phyloP scores from a whole-genome alignment of 1,140 invertebrate genomes.

The Solenopsis invicta region DNA sequence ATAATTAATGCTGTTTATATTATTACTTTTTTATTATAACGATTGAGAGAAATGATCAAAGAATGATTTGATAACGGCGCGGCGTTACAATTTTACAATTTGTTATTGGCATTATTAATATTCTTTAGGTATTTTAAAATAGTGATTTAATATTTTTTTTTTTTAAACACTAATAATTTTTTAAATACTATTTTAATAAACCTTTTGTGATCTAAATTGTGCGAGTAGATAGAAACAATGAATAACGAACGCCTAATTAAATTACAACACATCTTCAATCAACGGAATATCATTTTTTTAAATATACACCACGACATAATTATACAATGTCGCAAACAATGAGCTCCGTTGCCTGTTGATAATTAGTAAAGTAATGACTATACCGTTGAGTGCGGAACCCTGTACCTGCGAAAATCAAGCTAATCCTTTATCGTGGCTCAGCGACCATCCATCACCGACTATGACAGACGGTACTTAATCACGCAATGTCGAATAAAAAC shows the following conservation, averaged over 20 bases:
- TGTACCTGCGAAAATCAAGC: slow-evolving; percentile 69
- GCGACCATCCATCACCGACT: slow-evolving; percentile 64
- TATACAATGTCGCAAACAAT: slow-evolving; percentile 55
- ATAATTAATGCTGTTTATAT: too few relatives aligned
- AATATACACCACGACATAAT: slow-evolving; percentile 45
- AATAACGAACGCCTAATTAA: slow-evolving; percentile 18
- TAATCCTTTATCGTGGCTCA: slow-evolving; percentile 61
- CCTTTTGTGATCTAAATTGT: not conserved
- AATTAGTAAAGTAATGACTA: slow-evolving; percentile 67
- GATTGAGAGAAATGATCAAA: too few relatives aligned
- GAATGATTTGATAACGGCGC: too few relatives aligned
- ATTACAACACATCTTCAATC: not conserved
- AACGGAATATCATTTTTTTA: slow-evolving; percentile 7
- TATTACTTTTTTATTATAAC: too few relatives aligned
- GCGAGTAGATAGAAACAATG: not conserved
- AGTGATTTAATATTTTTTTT: not conserved
- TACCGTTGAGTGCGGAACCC: slow-evolving; percentile 71
- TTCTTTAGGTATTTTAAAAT: not conserved
- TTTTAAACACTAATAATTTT: not conserved
- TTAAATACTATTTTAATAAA: not conserved
- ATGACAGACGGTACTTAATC: slow-evolving; percentile 68
- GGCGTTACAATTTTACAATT: not conserved
- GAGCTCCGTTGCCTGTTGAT: slow-evolving; percentile 52
- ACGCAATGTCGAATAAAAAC: slow-evolving; percentile 64
- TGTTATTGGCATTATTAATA: not conserved